Conservation (phyloP, 2,797 vertebrate genomes). For the Sebastes kiyomatsui region DNA sequence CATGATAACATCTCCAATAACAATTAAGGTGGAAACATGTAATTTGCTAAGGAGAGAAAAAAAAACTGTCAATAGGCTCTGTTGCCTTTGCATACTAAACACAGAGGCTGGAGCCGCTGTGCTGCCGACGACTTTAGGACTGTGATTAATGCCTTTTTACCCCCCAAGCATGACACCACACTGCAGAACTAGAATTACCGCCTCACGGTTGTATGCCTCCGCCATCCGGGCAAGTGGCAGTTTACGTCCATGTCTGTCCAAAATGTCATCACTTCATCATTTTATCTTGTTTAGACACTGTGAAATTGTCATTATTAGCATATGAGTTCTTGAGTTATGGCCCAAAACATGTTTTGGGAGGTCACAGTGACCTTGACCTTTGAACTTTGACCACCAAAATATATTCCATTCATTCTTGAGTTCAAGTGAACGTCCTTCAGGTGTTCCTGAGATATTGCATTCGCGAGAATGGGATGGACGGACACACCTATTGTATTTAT, state of each 20-base stretch:
- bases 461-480: no score
- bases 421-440: no score
- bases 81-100: constrained; percentile 81
- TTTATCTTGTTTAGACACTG: neutral
- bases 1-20: constrained; percentile 86
- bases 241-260: neutral
- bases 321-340: neutral
- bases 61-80: constrained; percentile 75
- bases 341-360: neutral
- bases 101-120: constrained; percentile 1
- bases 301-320: neutral
- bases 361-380: neutral
- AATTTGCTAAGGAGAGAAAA: constrained; percentile 73
- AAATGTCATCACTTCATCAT: neutral
- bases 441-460: no score
- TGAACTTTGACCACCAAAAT: neutral
- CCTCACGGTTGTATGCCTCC: neutral
- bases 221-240: neutral
- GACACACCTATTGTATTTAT: no score
- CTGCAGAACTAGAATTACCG: neutral
- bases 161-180: neutral
- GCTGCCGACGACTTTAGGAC: neutral
- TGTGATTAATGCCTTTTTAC: neutral
- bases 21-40: constrained; percentile 85
- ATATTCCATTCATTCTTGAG: rapidly evolving